Conservation (phyloP, 2,888 invertebrate genomes). For the Antitype chi region DNA sequence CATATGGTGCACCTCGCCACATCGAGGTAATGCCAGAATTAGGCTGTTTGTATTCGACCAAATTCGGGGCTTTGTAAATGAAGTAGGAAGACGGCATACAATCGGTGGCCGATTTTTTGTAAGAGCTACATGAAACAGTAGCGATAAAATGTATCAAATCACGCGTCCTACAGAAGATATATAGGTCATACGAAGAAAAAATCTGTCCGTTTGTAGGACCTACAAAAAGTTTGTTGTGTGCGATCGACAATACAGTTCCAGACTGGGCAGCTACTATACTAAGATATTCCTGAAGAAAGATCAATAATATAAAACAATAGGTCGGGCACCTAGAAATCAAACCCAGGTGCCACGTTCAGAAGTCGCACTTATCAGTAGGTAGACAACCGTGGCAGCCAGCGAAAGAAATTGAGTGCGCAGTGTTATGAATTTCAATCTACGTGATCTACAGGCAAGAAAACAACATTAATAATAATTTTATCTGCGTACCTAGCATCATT, state of each 20-base stretch:
- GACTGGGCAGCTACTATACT: not conserved
- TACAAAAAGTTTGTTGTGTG: not conserved
- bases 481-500: constrained; percentile 34
- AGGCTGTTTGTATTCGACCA: constrained; percentile 72
- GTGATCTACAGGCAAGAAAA: constrained; percentile 17
- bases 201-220: no score
- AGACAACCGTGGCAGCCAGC: not conserved
- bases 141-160: not conserved
- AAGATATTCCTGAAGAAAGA: not conserved
- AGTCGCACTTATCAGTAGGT: not conserved
- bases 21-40: constrained; percentile 62
- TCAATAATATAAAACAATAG: no score
- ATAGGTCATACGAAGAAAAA: not conserved
- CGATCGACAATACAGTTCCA: not conserved
- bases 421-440: constrained; percentile 28
- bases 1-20: constrained; percentile 36
- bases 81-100: constrained; percentile 8
- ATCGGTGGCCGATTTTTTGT: not conserved
- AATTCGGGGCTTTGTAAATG: constrained; percentile 66
- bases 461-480: constrained; percentile 47
- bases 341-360: not conserved
- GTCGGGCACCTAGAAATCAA: not conserved
- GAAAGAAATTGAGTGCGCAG: not conserved
- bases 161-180: not conserved
- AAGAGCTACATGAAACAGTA: not conserved